phyloP scores from a whole-genome alignment of 2,113 vertebrate genomes.

The Epinephelus moara region DNA sequence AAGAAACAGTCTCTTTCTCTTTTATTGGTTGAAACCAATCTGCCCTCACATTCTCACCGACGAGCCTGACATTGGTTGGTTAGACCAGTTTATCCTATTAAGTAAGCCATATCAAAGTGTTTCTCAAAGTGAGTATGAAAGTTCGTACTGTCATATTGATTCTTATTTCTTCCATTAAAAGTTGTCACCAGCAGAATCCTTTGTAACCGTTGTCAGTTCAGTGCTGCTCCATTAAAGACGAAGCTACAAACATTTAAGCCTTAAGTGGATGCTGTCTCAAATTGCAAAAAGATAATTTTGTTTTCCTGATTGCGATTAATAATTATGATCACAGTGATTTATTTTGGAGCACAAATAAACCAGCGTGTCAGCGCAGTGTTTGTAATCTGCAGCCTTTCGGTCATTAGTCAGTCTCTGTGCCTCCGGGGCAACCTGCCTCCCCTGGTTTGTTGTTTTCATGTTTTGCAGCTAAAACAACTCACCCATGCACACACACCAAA shows the following conservation, averaged over 20 bases:
- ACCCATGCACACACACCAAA: neutral
- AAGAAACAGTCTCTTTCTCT: too few relatives aligned
- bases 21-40: too few relatives aligned
- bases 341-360: slow-evolving; percentile 12
- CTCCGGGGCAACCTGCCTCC: slow-evolving; percentile 21
- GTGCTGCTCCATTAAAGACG: neutral
- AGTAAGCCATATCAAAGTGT: too few relatives aligned
- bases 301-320: neutral
- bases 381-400: slow-evolving; percentile 6
- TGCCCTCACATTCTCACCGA: too few relatives aligned
- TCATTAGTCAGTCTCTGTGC: slow-evolving; percentile 1
- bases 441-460: slow-evolving; percentile 32
- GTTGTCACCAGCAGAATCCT: neutral
- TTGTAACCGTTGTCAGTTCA: neutral
- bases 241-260: neutral
- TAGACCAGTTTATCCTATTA: too few relatives aligned
- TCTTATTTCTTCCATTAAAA: neutral
- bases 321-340: slow-evolving; percentile 6
- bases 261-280: neutral
- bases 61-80: too few relatives aligned
- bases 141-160: too few relatives aligned
- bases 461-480: slow-evolving; percentile 30
- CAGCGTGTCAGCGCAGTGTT: neutral
- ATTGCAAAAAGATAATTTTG: neutral
- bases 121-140: too few relatives aligned